These are phyloP conservation scores for Pelosia muscerda DNA, from an alignment of 2,888 invertebrate genomes.

Conservation along the genomic window DNA sequence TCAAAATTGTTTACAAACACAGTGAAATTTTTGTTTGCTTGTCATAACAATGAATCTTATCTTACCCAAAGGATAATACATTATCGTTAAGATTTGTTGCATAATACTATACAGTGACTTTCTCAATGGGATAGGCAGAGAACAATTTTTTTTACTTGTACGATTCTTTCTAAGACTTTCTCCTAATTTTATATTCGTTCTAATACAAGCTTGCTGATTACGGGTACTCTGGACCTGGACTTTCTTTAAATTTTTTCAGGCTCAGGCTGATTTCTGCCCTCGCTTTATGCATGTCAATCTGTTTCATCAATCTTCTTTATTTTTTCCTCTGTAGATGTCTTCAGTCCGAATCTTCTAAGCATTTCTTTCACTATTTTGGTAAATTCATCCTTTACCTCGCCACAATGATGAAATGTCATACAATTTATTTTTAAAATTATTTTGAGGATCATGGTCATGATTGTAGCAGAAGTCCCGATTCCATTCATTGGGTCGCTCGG, in stretches of 20 bases:
- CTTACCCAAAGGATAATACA: background rate
- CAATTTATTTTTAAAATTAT: too few relatives aligned
- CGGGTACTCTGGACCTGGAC: background rate
- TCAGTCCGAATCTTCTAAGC: background rate
- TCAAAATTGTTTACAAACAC: constrained; percentile 8
- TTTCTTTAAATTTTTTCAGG: background rate
- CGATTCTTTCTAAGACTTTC: background rate
- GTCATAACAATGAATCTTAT: background rate
- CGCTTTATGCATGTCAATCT: background rate
- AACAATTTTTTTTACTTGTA: background rate
- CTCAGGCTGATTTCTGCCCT: too few relatives aligned
- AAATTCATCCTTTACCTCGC: too few relatives aligned
- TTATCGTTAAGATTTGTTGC: background rate
- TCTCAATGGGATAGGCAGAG: background rate
- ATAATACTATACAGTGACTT: background rate
- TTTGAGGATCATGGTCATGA: too few relatives aligned
- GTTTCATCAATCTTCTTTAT: background rate
- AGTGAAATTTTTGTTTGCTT: background rate
- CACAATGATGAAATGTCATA: too few relatives aligned
- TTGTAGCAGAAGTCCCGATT: too few relatives aligned
- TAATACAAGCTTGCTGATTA: too few relatives aligned
- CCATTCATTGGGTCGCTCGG: too few relatives aligned
- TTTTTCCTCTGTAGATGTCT: too few relatives aligned
- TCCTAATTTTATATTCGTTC: background rate
- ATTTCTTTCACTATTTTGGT: background rate